Conservation (phyloP, 2,888 invertebrate genomes). For the Dorcus hopei region DNA sequence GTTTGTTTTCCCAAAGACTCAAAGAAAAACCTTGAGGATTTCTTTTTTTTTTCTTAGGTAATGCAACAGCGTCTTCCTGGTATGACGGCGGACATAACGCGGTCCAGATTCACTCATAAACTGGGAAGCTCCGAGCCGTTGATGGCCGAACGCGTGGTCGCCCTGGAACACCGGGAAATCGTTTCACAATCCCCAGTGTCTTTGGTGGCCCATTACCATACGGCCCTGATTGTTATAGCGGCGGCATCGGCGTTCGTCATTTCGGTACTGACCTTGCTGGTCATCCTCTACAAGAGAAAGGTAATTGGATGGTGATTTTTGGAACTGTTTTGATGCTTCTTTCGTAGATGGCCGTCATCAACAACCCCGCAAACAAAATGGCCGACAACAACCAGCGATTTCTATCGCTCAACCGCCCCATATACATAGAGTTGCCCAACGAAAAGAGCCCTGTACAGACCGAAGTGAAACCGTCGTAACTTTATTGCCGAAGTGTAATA, state of each 20-base stretch:
- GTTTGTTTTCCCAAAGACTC: slow-evolving; percentile 48
- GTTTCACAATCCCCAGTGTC: slow-evolving; percentile 65
- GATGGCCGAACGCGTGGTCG: slow-evolving; percentile 47
- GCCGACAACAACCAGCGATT: slow-evolving; percentile 55
- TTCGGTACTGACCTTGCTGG: slow-evolving; percentile 69
- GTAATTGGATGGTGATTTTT: slow-evolving; percentile 34
- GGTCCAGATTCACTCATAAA: slow-evolving; percentile 61
- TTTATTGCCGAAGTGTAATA: neutral
- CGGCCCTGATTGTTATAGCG: slow-evolving; percentile 72
- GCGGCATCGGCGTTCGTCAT: slow-evolving; percentile 78
- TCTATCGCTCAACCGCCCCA: slow-evolving; percentile 62
- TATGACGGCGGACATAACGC: slow-evolving; percentile 61
- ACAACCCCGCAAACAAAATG: slow-evolving; percentile 51
- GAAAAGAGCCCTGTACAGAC: slow-evolving; percentile 45
- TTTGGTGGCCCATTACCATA: slow-evolving; percentile 70
- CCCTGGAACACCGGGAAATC: slow-evolving; percentile 64
- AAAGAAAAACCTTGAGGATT: slow-evolving; percentile 10
- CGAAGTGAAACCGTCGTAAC: slow-evolving; percentile 3
- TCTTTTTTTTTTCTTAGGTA: slow-evolving; percentile 38
- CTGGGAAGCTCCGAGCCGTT: slow-evolving; percentile 43
- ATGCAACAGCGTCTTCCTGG: slow-evolving; percentile 53
- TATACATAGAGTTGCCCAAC: slow-evolving; percentile 66
- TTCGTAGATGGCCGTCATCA: slow-evolving; percentile 50
- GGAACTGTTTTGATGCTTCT: neutral
- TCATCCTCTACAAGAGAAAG: slow-evolving; percentile 70